Evolutionary conservation across 1,140 invertebrate genomes (phyloP), one percentile per base, ranked within the genome.

Genomic region (Phocides pigmalion): DNA sequence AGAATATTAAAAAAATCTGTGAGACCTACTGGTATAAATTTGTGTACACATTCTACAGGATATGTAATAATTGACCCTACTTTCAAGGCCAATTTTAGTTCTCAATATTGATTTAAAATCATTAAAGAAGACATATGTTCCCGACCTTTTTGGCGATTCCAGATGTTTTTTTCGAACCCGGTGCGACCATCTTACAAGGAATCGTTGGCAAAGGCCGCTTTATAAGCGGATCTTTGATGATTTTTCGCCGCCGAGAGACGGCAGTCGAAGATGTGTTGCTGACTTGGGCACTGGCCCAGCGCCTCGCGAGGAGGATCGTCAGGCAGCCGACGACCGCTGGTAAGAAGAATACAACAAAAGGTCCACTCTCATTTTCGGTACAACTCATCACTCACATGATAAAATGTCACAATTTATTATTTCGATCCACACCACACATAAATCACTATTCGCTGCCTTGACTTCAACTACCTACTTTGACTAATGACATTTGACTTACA

Each of bases 371-470:
- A 90, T 90, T 90, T 89, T 92, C 89, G 77, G 83, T 89, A 90
- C 89, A 91, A 91, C 89, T 92, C 91, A 92, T 92, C 88, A 91
- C 90, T 91, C 79, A 91, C 90, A 92, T 92, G 88, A 74, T 81
- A 84, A 82, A 79, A 75, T 81, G 50, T 80, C 77, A 83, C 86
- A 84, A 87, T 80, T 73, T 64, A 68, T 64, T 79, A 76, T 74
- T 73, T 74, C 51, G 68, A 74, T 68, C 39, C 54, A 59, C 54
- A 59, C 64, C 54, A 68, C 64, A 70, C 65, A 67, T n/a, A n/a
- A n/a, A n/a, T n/a, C n/a, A n/a, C n/a, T n/a, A n/a, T n/a, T n/a
- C n/a, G n/a, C n/a, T n/a, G n/a, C n/a, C n/a, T n/a, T n/a, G n/a
- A n/a, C 66, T 50, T 28, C 9, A 28, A 17, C 17, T 25, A 11